Conservation (phyloP, 2,888 invertebrate species). For the Eupithecia centaureata region DNA sequence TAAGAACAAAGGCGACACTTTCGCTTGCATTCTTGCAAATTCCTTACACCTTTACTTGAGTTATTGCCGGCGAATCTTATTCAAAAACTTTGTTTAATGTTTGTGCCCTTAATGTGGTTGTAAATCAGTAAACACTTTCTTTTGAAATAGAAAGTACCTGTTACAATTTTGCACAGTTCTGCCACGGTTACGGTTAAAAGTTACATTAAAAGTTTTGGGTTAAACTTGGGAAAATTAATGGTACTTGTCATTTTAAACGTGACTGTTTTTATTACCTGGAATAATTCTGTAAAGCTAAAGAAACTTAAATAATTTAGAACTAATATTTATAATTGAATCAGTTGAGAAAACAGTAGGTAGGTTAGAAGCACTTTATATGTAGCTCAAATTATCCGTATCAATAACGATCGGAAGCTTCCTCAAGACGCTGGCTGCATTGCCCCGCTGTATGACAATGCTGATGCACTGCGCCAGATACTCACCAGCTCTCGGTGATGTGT, state of each 20-base stretch:
- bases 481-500: not conserved
- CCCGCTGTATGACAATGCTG: not conserved
- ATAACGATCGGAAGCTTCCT: not conserved
- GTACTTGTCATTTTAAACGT: not conserved
- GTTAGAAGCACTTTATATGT: not conserved
- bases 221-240: not conserved
- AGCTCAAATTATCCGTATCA: not conserved
- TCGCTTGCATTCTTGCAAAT: conserved; percentile 70
- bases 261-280: not conserved
- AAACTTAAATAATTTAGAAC: not conserved
- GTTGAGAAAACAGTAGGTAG: not conserved
- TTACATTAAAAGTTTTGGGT: conserved; percentile 39
- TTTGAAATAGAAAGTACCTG: conserved; percentile 69
- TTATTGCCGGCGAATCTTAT: conserved; percentile 41
- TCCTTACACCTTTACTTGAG: conserved; percentile 67
- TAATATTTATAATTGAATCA: not conserved
- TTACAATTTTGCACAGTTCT: conserved; percentile 66
- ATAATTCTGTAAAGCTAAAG: not conserved
- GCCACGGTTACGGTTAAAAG: conserved; percentile 33
- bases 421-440: not conserved
- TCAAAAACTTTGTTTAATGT: conserved; percentile 63
- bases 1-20: conserved; percentile 61
- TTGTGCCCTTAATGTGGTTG: conserved; percentile 67
- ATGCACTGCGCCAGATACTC: not conserved
- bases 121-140: conserved; percentile 77